Percentiles rank a stretch among this genome's conserved stretches.
Conservation (phyloP, 2,888 invertebrate genomes). For the Xestia rhomboidea region DNA sequence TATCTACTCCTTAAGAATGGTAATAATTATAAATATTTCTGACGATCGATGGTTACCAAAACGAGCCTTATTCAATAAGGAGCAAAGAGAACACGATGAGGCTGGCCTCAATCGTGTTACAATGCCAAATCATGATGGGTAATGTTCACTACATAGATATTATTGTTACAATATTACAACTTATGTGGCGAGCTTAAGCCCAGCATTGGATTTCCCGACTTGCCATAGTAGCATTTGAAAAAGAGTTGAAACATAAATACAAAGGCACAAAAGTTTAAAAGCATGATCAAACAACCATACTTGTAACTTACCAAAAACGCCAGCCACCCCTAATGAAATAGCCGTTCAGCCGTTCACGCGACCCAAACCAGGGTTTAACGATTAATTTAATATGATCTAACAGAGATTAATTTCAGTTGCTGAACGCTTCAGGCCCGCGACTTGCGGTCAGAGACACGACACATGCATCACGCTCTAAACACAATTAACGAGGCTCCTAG, state of each 20-base stretch:
- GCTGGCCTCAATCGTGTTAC: not conserved
- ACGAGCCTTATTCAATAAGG: not conserved
- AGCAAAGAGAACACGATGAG: too few relatives aligned
- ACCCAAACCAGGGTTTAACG: constrained; percentile 49
- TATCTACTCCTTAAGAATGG: not conserved
- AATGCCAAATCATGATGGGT: not conserved
- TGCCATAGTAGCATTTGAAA: not conserved
- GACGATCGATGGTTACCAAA: not conserved
- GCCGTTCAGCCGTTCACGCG: constrained; percentile 20
- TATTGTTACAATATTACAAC: not conserved
- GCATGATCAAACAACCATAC: not conserved
- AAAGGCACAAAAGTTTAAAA: not conserved
- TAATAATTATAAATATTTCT: not conserved
- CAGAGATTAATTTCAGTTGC: constrained; percentile 75
- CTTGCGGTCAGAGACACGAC: constrained; percentile 79
- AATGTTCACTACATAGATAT: not conserved
- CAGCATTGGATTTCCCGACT: not conserved
- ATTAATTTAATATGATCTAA: constrained; percentile 71
- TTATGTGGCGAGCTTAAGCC: not conserved
- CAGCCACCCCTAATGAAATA: constrained; percentile 24
- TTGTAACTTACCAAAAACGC: constrained; percentile 1
- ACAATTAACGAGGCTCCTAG: constrained; percentile 79
- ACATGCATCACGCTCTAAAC: constrained; percentile 82
- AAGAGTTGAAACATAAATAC: not conserved
- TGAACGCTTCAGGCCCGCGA: constrained; percentile 60